Percentiles rank a stretch among this genome's conserved stretches.
Conservation (phyloP, 1,140 invertebrate species). For the Drosophila prosaltans region DNA sequence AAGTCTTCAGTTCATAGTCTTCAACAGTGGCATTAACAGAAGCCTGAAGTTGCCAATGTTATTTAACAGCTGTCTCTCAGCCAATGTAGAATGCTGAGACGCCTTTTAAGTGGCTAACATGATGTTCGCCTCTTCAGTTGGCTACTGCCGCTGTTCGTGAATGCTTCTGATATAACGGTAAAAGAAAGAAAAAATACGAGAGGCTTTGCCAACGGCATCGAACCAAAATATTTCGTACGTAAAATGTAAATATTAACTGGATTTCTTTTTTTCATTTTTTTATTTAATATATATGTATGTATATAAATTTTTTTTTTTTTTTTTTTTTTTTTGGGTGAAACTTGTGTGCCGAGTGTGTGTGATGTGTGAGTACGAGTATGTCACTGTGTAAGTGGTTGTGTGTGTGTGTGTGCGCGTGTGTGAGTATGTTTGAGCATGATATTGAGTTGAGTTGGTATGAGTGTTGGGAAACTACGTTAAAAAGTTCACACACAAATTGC, state of each 20-base stretch:
- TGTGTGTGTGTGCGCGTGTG: slow-evolving; percentile 14
- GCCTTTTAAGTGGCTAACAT: slow-evolving; percentile 37
- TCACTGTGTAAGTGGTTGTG: slow-evolving; percentile 1
- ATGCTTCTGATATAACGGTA: slow-evolving; percentile 17
- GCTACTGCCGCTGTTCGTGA: slow-evolving; percentile 36
- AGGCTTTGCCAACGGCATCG: neutral
- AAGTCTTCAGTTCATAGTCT: neutral
- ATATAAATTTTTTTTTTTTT: neutral
- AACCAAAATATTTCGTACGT: slow-evolving; percentile 22
- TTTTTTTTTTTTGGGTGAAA: slow-evolving; percentile 49
- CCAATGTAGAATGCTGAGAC: slow-evolving; percentile 3
- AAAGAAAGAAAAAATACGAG: neutral
- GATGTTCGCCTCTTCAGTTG: slow-evolving; percentile 50
- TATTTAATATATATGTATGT: neutral
- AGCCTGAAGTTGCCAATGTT: slow-evolving; percentile 31
- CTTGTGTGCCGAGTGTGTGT: slow-evolving; percentile 39
- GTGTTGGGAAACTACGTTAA: slow-evolving; percentile 65
- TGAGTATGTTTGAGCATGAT: slow-evolving; percentile 20
- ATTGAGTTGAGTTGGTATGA: slow-evolving; percentile 21
- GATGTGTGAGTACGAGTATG: slow-evolving; percentile 26
- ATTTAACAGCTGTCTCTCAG: slow-evolving; percentile 28
- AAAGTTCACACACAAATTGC: slow-evolving; percentile 81
- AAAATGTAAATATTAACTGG: slow-evolving; percentile 70
- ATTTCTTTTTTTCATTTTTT: slow-evolving; percentile 4
- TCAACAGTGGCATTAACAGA: slow-evolving; percentile 3